Percentiles rank a stretch among this genome's conserved stretches.
Evolutionary conservation across 2,888 invertebrate genomes (phyloP).

Genomic region (Limnephilus lunatus): DNA sequence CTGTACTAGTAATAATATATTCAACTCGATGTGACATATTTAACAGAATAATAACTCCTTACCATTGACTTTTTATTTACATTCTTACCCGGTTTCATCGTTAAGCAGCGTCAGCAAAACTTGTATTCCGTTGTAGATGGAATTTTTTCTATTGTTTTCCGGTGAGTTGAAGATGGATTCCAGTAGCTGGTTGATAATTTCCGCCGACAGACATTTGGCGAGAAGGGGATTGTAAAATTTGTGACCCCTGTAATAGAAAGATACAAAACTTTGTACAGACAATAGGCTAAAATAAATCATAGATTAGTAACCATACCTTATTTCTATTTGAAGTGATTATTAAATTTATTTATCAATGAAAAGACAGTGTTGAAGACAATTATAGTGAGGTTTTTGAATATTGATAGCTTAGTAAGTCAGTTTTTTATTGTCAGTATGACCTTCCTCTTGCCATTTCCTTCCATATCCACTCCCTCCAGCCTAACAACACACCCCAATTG

Average conservation of each 20-base stretch:
- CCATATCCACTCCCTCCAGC: too few species aligned
- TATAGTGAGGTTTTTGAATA: background rate
- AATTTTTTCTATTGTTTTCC: conserved; percentile 82
- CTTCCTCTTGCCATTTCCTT: too few species aligned
- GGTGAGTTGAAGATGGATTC: conserved; percentile 82
- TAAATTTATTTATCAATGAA: background rate
- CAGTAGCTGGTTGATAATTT: conserved; percentile 83
- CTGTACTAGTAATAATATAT: too few species aligned
- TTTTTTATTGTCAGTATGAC: background rate
- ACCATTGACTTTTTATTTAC: conserved; percentile 24
- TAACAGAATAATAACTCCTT: background rate
- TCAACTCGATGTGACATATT: too few species aligned
- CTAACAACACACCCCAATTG: too few species aligned
- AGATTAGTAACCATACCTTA: background rate
- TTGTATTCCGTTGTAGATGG: conserved; percentile 88
- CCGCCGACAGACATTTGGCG: conserved; percentile 67
- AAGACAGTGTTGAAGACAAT: background rate
- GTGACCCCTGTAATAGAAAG: conserved; percentile 44
- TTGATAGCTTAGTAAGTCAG: too few species aligned
- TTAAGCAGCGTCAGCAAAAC: conserved; percentile 85
- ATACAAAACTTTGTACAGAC: conserved; percentile 11
- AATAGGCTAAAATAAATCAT: conserved; percentile 13
- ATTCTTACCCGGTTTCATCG: conserved; percentile 65
- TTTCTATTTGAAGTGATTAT: background rate
- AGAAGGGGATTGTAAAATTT: conserved; percentile 50